Base-by-base conservation (phyloP, 2,888 invertebrate species). In the Steromphala cineraria region DNA sequence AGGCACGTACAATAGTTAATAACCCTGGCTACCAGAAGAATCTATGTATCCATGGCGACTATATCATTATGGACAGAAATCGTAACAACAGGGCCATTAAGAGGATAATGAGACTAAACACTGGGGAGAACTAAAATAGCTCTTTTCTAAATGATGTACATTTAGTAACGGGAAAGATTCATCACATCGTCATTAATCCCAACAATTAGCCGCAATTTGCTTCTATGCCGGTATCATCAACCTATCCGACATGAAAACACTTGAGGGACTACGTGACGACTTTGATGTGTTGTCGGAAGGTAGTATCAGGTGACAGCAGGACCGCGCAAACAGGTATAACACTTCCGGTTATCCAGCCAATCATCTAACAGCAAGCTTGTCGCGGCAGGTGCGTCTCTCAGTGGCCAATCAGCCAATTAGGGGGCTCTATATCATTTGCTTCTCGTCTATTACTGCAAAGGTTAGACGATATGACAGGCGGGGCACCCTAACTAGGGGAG, bases 251-350 rank as follows among this genome's bases (percentile, higher is more conserved):
- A 40, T 31, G 31, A 71, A 71, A 71, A 71, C 71, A 71, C 71
- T 71, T 71, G 36, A 71, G 71, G 71, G 71, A 62, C 71, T 19
- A 36, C 36, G 19, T 36, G 36, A 36, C 40, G 71, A 71, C 71
- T 71, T 71, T 71, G 71, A 71, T n/a, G 71, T 71, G 71, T 71
- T 36, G 71, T 71, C 71, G 36, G 71, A 31, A 71, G 36, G 71
- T 40, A 36, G 71, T 71, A 71, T 71, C 71, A 36, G 40, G 19
- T 71, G 36, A 36, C 71, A 19, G n/a, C 13, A 71, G 31, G 31
- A 71, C 15, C 71, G 36, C 36, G 71, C 71, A 40, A 71, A 71
- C 71, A 71, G 71, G 71, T 71, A 71, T 8, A 71, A 17, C 40
- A 71, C 40, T 71, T 71, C 71, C 71, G 71, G 71, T 71, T 10